A percentile compares a stretch with the other conserved stretches of the same genome.
phyloP scores from a whole-genome alignment of 2,888 invertebrate species.

The Pollenia angustigena region DNA sequence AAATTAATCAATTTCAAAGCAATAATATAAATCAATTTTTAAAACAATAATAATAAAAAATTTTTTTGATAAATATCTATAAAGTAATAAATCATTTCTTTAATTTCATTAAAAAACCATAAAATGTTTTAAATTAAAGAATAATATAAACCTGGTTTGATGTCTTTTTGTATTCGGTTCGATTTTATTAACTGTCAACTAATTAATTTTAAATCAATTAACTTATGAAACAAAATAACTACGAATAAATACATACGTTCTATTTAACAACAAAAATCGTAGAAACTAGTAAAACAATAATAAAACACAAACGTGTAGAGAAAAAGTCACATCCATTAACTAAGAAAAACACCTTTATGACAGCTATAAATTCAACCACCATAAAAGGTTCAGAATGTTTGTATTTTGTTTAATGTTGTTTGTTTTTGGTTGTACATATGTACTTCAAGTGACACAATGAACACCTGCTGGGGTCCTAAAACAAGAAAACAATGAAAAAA shows the following conservation, averaged over 20 bases:
- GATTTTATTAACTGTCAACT: constrained; percentile 69
- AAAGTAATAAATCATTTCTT: constrained; percentile 49
- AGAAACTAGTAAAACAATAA: constrained; percentile 15
- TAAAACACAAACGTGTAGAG: constrained; percentile 1
- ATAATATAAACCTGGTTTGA: not conserved
- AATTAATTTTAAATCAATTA: constrained; percentile 68
- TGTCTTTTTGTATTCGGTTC: constrained; percentile 21
- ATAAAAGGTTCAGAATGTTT: constrained; percentile 48
- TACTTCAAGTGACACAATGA: constrained; percentile 57
- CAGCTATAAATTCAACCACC: constrained; percentile 71
- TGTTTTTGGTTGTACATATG: not conserved
- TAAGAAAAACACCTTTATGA: constrained; percentile 67
- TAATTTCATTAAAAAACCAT: constrained; percentile 10
- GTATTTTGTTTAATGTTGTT: not conserved
- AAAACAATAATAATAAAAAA: too few relatives aligned
- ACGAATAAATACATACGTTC: constrained; percentile 15
- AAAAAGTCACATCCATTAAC: constrained; percentile 24
- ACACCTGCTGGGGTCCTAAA: constrained; percentile 63
- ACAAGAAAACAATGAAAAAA: constrained; percentile 34
- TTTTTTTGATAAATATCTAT: not conserved
- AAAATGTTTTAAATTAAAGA: constrained; percentile 9
- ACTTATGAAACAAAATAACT: constrained; percentile 15
- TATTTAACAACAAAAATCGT: not conserved
- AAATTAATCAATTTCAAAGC: too few relatives aligned
- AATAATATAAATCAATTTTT: too few relatives aligned